These are phyloP conservation scores for Cylloceria caligata DNA, from an alignment of 2,888 invertebrate species.

Conservation along the genomic window DNA sequence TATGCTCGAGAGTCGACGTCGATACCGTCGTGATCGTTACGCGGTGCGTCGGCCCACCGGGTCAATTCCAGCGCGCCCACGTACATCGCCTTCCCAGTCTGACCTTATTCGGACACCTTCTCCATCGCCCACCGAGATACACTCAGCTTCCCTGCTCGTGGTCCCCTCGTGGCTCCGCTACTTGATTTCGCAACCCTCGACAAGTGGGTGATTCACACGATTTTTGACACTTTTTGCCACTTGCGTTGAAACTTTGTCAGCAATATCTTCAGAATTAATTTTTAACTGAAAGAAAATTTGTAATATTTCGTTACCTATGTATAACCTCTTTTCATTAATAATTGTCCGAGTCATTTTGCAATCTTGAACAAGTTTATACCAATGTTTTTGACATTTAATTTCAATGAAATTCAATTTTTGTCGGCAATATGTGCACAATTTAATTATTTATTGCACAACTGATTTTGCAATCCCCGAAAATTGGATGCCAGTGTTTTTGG, in stretches of 20 bases:
- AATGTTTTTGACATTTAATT: not conserved
- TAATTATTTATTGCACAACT: too few species aligned
- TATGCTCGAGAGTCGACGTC: slow-evolving; percentile 42
- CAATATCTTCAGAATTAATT: not conserved
- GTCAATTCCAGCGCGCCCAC: slow-evolving; percentile 71
- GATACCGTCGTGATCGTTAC: slow-evolving; percentile 61
- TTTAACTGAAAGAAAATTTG: not conserved
- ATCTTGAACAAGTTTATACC: not conserved
- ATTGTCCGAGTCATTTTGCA: not conserved
- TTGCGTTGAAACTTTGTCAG: not conserved
- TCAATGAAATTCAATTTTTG: not conserved
- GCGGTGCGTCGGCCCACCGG: slow-evolving; percentile 65
- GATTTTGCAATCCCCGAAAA: not conserved
- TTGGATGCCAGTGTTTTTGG: slow-evolving; percentile 1
- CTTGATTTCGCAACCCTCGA: slow-evolving; percentile 66
- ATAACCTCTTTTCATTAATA: not conserved
- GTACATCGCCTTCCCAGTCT: slow-evolving; percentile 76
- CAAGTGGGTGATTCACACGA: slow-evolving; percentile 62
- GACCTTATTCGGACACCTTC: slow-evolving; percentile 84
- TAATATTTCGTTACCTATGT: not conserved
- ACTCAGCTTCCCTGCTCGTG: slow-evolving; percentile 29
- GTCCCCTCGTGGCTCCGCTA: slow-evolving; percentile 31
- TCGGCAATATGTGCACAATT: not conserved
- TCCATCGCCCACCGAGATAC: slow-evolving; percentile 78
- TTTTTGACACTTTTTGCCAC: not conserved